Evolutionary conservation across 2,113 vertebrate genomes (phyloP).

Genomic region (Grammomys surdaster): DNA sequence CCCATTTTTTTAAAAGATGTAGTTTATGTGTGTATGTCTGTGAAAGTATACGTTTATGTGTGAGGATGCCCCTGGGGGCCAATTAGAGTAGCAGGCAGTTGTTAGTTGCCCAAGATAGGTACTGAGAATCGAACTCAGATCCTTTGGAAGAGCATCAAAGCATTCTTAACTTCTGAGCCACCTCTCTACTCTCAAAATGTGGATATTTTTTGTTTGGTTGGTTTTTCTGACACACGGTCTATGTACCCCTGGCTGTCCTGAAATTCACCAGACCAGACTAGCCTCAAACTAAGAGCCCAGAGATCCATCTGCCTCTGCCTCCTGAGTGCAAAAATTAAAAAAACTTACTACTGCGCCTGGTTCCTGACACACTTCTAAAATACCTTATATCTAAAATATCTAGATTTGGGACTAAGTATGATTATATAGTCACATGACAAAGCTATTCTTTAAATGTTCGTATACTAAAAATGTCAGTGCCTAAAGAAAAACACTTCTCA

Average conservation of each 20-base stretch:
- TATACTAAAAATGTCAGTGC: background rate
- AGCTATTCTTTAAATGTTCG: slow-evolving; percentile 32
- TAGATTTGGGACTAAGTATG: background rate
- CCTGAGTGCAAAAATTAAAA: background rate
- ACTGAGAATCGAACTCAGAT: background rate
- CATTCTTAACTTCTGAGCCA: background rate
- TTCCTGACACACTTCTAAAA: background rate
- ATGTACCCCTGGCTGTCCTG: background rate
- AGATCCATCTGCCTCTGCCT: background rate
- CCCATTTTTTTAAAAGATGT: background rate
- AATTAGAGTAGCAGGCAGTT: background rate
- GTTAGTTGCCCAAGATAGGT: background rate
- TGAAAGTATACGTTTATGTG: background rate
- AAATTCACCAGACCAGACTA: background rate
- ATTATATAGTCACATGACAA: slow-evolving; percentile 31
- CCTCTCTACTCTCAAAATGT: background rate
- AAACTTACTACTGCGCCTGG: background rate
- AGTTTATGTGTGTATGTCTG: background rate
- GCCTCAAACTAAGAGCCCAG: background rate
- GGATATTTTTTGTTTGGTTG: background rate
- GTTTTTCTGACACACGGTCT: background rate
- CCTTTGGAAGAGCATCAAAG: background rate
- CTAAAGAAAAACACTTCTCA: background rate
- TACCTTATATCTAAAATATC: background rate
- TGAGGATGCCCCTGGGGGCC: background rate